Percentiles rank a stretch among this genome's conserved stretches.
Evolutionary conservation across 2,113 vertebrate species (phyloP).

Genomic region (Piaya cayana): DNA sequence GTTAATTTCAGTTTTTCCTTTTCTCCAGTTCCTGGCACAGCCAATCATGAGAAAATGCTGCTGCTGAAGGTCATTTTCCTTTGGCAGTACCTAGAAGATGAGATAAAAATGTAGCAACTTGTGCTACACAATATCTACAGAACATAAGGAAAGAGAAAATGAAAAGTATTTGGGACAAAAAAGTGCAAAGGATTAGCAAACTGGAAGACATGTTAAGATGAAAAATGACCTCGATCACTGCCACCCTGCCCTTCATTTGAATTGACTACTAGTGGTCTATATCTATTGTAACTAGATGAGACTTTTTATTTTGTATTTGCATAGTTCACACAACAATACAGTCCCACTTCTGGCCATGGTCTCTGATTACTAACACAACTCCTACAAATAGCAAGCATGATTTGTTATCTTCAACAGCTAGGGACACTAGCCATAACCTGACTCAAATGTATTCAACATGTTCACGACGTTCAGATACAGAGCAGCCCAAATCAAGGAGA

Average conservation of each 20-base stretch:
- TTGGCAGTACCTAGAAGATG: background rate
- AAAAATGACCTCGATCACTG: background rate
- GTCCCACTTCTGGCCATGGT: background rate
- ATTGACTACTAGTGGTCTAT: background rate
- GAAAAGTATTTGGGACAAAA: background rate
- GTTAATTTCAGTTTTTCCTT: background rate
- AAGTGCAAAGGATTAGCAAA: background rate
- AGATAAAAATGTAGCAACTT: background rate
- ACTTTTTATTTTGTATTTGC: background rate
- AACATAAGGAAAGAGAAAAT: background rate
- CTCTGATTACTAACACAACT: background rate
- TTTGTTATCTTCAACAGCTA: background rate
- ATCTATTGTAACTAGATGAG: background rate
- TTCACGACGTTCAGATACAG: background rate
- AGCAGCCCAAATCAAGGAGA: background rate
- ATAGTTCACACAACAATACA: background rate
- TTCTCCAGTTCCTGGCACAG: background rate
- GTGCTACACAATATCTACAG: background rate
- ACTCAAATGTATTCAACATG: background rate
- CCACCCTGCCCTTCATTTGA: background rate
- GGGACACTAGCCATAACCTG: background rate
- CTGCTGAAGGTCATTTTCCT: background rate
- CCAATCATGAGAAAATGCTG: background rate
- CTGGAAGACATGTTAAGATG: background rate
- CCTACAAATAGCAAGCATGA: background rate